Base-by-base conservation (phyloP, 2,888 invertebrate genomes). In the Macrophya alboannulata region DNA sequence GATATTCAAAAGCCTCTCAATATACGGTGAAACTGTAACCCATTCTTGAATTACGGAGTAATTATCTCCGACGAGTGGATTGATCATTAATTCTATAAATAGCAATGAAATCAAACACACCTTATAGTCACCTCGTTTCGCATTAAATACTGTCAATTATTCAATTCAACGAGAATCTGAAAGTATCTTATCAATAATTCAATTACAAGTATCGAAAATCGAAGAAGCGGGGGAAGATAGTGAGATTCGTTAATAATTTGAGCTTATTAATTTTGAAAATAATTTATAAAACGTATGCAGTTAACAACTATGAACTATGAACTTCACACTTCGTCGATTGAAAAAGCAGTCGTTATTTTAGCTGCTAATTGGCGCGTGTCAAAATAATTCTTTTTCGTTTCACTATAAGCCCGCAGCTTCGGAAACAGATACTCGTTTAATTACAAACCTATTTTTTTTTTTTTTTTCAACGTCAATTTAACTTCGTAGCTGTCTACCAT, bases 51-150 rank as follows among this genome's bases (percentile, higher is more conserved):
- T 77, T 77, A 31, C 77, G 9, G 17, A 77, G 48, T 55, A 51
- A 77, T 77, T 77, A 77, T 77, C 37, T 48, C 51, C n/a, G 37
- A 17, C 37, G 71, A 43, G 71, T 40, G n/a, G n/a, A 55, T 79
- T 79, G 81, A 62, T 81, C 4, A 25, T 81, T 43, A 81, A 17
- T 31, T 37, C 21, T 21, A 5, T 25, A 62, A 77, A 25, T 17
- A 31, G 37, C 51, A 3, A 9, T 17, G 31, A 12, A 77, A 17
- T 21, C 8, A n/a, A 77, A 77, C 55, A 31, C 4, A 55, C 25
- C 45, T 45, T 25, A 31, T 37, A 5, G 2, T n/a, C 43, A 72
- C 71, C 62, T 25, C 25, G 62, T 4, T 21, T 25, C 25, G 25
- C 21, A 25, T 31, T 12, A 62, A 62, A 25, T 62, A 31, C 12